phyloP scores from a whole-genome alignment of 2,888 invertebrate genomes.

The Teleogryllus oceanicus region DNA sequence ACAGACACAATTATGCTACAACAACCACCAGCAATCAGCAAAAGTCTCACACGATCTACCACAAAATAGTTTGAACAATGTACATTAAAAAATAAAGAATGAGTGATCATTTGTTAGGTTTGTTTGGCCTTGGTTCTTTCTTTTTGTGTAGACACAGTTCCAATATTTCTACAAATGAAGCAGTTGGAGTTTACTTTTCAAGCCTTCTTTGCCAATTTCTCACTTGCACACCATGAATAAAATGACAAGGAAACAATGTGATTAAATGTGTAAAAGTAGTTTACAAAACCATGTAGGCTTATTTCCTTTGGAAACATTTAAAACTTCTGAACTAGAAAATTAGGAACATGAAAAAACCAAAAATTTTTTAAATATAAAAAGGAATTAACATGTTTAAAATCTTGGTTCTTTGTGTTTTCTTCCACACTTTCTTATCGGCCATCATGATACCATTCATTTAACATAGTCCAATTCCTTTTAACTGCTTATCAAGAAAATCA shows the following conservation, averaged over 20 bases:
- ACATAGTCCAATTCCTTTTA: neutral
- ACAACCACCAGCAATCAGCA: constrained; percentile 21
- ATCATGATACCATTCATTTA: neutral
- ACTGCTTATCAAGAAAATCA: neutral
- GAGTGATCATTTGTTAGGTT: constrained; percentile 18
- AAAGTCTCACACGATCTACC: constrained; percentile 20
- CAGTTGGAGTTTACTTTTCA: neutral
- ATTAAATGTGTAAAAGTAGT: neutral
- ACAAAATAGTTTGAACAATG: constrained; percentile 4
- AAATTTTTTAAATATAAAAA: neutral
- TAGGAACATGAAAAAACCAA: neutral
- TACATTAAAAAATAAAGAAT: constrained; percentile 12
- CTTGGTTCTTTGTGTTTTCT: neutral
- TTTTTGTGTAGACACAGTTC: constrained; percentile 2
- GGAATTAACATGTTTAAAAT: neutral
- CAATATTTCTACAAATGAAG: neutral
- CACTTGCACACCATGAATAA: neutral
- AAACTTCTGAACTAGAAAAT: neutral
- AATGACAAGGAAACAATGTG: constrained; percentile 1
- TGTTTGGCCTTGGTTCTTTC: constrained; percentile 9
- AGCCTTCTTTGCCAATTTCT: neutral
- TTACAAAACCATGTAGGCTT: neutral
- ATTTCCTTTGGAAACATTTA: neutral
- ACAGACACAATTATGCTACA: constrained; percentile 20
- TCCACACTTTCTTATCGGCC: neutral